A percentile compares a stretch with the other conserved stretches of the same genome.
These are phyloP conservation scores for Zapornia atra DNA, from an alignment of 2,113 vertebrate genomes.

Conservation along the genomic window DNA sequence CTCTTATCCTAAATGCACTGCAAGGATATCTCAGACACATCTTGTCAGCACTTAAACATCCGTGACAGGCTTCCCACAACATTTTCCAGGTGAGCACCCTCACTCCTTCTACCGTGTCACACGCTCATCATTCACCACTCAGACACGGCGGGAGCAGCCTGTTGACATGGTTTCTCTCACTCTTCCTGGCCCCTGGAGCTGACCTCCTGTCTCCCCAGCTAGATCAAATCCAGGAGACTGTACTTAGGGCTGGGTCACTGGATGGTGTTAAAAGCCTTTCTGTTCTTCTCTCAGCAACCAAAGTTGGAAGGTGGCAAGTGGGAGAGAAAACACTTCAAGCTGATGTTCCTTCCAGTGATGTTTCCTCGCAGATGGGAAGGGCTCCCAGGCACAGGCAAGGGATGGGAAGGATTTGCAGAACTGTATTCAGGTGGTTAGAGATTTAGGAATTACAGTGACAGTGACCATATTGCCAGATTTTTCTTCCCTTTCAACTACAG, in stretches of 20 bases:
- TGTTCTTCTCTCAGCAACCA: slow-evolving; percentile 44
- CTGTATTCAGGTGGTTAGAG: not conserved
- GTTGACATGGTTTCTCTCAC: slow-evolving; percentile 74
- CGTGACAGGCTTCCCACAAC: slow-evolving; percentile 54
- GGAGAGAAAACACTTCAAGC: slow-evolving; percentile 54
- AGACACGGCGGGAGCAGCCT: slow-evolving; percentile 41
- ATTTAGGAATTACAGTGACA: not conserved
- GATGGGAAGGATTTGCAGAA: not conserved
- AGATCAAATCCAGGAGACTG: slow-evolving; percentile 65
- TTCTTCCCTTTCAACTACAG: not conserved
- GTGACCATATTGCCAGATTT: not conserved
- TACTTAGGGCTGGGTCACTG: slow-evolving; percentile 49
- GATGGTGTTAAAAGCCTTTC: slow-evolving; percentile 69
- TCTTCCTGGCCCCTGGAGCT: slow-evolving; percentile 32
- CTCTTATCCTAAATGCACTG: slow-evolving; percentile 45
- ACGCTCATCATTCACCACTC: slow-evolving; percentile 50
- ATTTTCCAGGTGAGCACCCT: slow-evolving; percentile 77
- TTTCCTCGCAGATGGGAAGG: not conserved
- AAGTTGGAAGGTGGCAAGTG: slow-evolving; percentile 59
- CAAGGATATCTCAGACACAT: slow-evolving; percentile 54
- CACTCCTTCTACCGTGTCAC: slow-evolving; percentile 1
- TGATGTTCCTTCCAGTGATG: slow-evolving; percentile 23
- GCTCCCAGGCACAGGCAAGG: not conserved
- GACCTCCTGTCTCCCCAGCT: slow-evolving; percentile 49
- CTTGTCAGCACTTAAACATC: slow-evolving; percentile 70